Conservation (phyloP, 2,113 vertebrate species). For the Phocoena phocoena region DNA sequence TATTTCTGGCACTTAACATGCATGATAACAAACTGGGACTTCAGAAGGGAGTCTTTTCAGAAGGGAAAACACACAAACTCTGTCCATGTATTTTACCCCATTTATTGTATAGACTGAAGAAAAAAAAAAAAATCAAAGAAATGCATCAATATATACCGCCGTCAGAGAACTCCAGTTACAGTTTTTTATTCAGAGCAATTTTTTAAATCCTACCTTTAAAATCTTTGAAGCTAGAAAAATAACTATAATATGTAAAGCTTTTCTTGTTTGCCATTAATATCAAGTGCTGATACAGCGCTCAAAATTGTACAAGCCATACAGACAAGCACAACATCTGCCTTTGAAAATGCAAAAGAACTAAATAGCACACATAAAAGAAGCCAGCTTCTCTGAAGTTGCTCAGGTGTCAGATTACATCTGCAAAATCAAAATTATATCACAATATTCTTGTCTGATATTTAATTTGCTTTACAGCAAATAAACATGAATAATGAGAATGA, state of each 20-base stretch:
- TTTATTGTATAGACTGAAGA: background rate
- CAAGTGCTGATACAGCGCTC: constrained; percentile 29
- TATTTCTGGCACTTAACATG: background rate
- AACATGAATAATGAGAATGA: constrained; percentile 65
- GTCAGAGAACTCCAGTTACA: background rate
- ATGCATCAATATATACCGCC: background rate
- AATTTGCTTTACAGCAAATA: constrained; percentile 66
- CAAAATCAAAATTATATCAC: constrained; percentile 59
- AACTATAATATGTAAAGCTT: background rate
- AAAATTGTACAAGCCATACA: constrained; percentile 15
- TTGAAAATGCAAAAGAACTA: constrained; percentile 22
- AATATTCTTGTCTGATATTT: constrained; percentile 60
- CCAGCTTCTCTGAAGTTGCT: constrained; percentile 11
- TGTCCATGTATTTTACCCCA: background rate
- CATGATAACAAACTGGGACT: background rate
- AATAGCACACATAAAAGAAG: constrained; percentile 50
- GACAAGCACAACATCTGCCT: background rate
- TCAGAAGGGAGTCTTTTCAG: background rate
- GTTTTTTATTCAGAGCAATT: background rate
- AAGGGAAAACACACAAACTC: background rate
- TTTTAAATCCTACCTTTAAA: constrained; percentile 46
- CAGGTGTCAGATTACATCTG: constrained; percentile 38
- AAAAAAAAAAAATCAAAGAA: background rate
- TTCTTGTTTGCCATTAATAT: constrained; percentile 23
- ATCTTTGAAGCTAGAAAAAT: constrained; percentile 17